Base-by-base conservation (phyloP, 2,113 vertebrate genomes). In the Burhinus bistriatus region DNA sequence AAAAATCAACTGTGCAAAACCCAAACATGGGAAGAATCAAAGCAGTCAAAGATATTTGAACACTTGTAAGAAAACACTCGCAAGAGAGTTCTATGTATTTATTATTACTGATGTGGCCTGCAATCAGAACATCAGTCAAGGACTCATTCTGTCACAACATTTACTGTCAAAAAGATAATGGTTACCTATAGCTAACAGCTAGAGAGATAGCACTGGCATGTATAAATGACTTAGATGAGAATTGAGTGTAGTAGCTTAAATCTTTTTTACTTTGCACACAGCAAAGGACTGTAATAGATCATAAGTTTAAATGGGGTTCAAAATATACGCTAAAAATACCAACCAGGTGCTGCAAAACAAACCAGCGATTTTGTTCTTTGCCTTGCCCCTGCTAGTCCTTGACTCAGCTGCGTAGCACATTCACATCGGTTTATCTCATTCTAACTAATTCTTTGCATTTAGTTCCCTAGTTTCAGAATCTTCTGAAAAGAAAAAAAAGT, bases 91-190 rank as follows among this genome's bases (percentile, higher is more conserved):
- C 2, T 64, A 36, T 57, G 21, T 77, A 68, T 77, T 91, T 93
- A 49, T 93, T 94, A 75, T 79, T 90, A 79, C 73, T 90, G 52
- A 77, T 68, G 62, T 72, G 87, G 42, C 27, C 92, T 91, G 75
- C 66, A 92, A 76, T 90, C 79, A 95, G 66, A 94, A 71, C 71
- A 95, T 84, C 89, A 86, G 57, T 90, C 82, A 91, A 75, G 61
- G 51, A 91, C 69, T 96, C 90, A 27, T 83, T 91, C 89, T 95
- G 47, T 85, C 83, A 89, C 76, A 93, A 81, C 6, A 42, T 83
- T 94, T 95, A 68, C 73, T 88, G 40, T 51, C 66, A 87, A 92
- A 95, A 96, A 73, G 62, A 38, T 69, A 83, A 77, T 30, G 25
- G 51, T 87, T 89, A 82, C 45, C 73, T 89, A 65, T 72, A 71